Percentiles rank a stretch among this genome's conserved stretches.
Conservation (phyloP, 2,888 invertebrate species). For the Eurois occulta region DNA sequence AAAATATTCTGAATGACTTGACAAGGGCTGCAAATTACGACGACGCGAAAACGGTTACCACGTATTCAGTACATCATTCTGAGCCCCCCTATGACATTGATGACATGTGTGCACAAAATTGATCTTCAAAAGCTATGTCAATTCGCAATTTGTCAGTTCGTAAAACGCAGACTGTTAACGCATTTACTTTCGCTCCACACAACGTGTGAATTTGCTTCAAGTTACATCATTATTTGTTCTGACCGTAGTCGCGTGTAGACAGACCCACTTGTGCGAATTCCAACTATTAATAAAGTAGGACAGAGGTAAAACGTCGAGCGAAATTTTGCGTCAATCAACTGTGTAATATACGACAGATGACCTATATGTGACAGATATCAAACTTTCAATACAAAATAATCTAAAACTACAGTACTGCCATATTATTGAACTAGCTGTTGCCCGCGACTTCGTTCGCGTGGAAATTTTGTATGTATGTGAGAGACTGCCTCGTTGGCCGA, state of each 20-base stretch:
- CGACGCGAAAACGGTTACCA: too few relatives aligned
- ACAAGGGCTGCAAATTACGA: not conserved
- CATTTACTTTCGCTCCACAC: slow-evolving; percentile 5
- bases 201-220: slow-evolving; percentile 42
- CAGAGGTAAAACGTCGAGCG: slow-evolving; percentile 12
- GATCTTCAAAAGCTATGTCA: slow-evolving; percentile 6
- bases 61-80: too few relatives aligned
- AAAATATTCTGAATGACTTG: not conserved
- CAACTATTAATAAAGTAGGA: slow-evolving; percentile 41
- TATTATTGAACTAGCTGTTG: too few relatives aligned
- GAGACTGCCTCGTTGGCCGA: too few relatives aligned
- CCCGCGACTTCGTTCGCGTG: too few relatives aligned
- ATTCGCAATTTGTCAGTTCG: not conserved
- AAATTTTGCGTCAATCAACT: not conserved
- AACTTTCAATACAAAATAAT: too few relatives aligned
- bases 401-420: too few relatives aligned
- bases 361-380: too few relatives aligned
- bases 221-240: slow-evolving; percentile 36
- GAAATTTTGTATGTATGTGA: too few relatives aligned
- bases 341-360: not conserved
- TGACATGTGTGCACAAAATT: too few relatives aligned
- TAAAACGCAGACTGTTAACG: not conserved
- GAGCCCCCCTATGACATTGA: too few relatives aligned
- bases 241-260: slow-evolving; percentile 12
- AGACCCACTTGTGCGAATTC: slow-evolving; percentile 31